Evolutionary conservation across 2,797 vertebrate genomes (phyloP), one percentile per base, ranked within the genome.

Genomic region (Sebastiscus albofasciatus): DNA sequence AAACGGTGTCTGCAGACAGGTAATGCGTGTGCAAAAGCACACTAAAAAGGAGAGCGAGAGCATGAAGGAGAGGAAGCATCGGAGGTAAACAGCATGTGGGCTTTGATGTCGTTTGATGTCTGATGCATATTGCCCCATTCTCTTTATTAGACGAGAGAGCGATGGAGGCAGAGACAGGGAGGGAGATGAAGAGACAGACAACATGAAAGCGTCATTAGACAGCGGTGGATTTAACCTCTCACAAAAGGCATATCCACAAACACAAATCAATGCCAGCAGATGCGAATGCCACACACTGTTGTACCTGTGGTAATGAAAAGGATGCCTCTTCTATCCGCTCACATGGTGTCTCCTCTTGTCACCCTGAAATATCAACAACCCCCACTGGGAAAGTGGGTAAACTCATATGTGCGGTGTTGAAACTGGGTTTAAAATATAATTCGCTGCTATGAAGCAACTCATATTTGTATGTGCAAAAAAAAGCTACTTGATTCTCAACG

Each of bases 51-150:
- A 60, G 64, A 61, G 74, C 5, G 31, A 73, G 65, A 72, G 82
- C 71, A 64, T 26, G 60, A 67, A 79, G 79, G 83, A 70, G 71
- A 80, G 81, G 85, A 83, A 70, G 87, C 82, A 64, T 55, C 3
- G 61, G 54, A 83, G 72, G 84, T 86, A 88, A 90, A 92, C 88
- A 87, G 69, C 26, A 31, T 27, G 78, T 16, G 72, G 70, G 81
- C 91, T 94, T 93, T 94, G 92, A 94, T 93, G 91, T 90, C 2
- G 84, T 94, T 93, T 94, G 92, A 95, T 95, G 93, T 92, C 86
- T 81, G 87, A 87, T 83, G 87, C 83, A 86, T 85, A 80, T 90
- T 79, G 83, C 64, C 22, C 73, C 68, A 33, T 82, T 89, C 85
- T 84, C 77, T 92, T 90, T 75, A 91, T 89, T 85, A 91, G 81